Conservation (phyloP, 1,140 invertebrate species). For the Aricia agestis region DNA sequence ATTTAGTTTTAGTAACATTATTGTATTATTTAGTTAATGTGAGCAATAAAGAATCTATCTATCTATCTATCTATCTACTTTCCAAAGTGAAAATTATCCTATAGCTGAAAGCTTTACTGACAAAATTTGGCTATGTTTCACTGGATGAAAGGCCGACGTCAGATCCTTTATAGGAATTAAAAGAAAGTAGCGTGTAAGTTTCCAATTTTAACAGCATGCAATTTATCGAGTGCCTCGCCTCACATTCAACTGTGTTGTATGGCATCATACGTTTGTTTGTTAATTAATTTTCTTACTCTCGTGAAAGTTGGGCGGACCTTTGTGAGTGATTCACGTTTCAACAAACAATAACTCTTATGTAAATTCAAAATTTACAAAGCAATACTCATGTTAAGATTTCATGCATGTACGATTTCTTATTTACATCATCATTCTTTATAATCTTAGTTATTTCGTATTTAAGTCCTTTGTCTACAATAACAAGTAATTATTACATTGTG, state of each 20-base stretch:
- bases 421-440: not conserved
- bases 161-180: not conserved
- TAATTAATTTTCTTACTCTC: slow-evolving; percentile 47
- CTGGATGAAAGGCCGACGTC: not conserved
- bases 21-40: too few relatives aligned
- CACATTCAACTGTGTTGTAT: not conserved
- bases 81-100: not conserved
- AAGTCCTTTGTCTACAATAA: not conserved
- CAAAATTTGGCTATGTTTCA: not conserved
- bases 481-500: not conserved
- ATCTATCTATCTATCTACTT: too few relatives aligned
- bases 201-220: not conserved
- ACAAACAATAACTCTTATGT: slow-evolving; percentile 62
- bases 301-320: slow-evolving; percentile 60
- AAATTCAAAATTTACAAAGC: slow-evolving; percentile 40
- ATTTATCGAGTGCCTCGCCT: not conserved
- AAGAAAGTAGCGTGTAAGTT: slow-evolving; percentile 1
- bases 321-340: slow-evolving; percentile 62
- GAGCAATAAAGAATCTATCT: too few relatives aligned
- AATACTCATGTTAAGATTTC: not conserved
- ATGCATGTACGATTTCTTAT: slow-evolving; percentile 3
- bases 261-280: slow-evolving; percentile 31
- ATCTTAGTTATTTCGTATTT: not conserved
- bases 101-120: not conserved
- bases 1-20: too few relatives aligned